These are phyloP conservation scores for Teleiodes luculella DNA, from an alignment of 2,888 invertebrate species.

Conservation along the genomic window DNA sequence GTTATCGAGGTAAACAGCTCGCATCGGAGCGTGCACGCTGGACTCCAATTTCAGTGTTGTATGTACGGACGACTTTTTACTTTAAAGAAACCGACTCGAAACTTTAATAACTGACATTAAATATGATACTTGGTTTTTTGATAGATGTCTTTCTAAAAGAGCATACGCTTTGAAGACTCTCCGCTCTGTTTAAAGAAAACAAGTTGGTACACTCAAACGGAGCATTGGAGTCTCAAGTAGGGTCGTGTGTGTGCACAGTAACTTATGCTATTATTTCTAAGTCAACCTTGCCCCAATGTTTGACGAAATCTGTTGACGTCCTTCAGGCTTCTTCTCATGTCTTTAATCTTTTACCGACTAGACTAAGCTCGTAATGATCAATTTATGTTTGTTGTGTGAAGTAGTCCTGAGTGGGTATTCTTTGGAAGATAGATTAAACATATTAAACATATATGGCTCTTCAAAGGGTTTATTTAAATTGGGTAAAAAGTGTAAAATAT, in stretches of 20 bases:
- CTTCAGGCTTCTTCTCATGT: conserved; percentile 37
- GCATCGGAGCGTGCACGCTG: conserved; percentile 32
- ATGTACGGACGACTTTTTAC: conserved; percentile 10
- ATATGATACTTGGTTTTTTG: not conserved
- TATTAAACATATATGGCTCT: too few species aligned
- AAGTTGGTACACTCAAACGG: conserved; percentile 66
- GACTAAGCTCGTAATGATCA: conserved; percentile 49
- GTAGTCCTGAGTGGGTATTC: conserved; percentile 36
- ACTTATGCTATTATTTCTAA: conserved; percentile 76
- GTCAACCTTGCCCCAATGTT: conserved; percentile 65
- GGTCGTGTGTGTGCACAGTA: conserved; percentile 64
- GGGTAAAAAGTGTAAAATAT: too few species aligned
- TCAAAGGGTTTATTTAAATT: too few species aligned
- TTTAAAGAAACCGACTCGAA: not conserved
- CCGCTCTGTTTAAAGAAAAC: conserved; percentile 70
- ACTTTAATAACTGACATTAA: not conserved
- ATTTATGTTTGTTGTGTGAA: conserved; percentile 39
- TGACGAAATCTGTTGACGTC: conserved; percentile 70
- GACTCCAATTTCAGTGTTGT: conserved; percentile 38
- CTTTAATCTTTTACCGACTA: conserved; percentile 69
- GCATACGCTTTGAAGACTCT: conserved; percentile 29
- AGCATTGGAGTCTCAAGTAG: conserved; percentile 62
- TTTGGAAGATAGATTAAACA: conserved; percentile 19
- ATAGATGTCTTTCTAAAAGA: not conserved
- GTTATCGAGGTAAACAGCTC: conserved; percentile 32